Conservation (phyloP, 2,797 vertebrate species). For the Tragelaphus oryx region DNA sequence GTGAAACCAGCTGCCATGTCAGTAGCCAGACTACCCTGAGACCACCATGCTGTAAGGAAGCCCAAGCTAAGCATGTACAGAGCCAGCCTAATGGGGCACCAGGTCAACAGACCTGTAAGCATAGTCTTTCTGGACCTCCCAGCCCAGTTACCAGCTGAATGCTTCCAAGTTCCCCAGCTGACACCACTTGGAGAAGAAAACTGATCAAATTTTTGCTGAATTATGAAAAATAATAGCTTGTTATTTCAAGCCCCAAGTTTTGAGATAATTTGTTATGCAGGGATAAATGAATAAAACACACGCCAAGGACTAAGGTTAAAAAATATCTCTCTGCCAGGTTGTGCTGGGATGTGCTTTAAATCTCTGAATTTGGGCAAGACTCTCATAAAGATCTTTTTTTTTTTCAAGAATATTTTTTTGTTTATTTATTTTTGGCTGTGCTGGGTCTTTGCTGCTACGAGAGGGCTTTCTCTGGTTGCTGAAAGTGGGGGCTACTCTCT, state of each 20-base stretch:
- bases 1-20: fast-evolving
- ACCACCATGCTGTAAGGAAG: background rate
- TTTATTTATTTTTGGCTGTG: background rate
- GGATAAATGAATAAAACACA: background rate
- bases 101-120: background rate
- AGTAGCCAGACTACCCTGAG: background rate
- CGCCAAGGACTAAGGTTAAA: background rate
- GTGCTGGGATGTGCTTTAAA: background rate
- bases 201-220: background rate
- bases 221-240: background rate
- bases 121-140: background rate
- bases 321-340: background rate
- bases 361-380: background rate
- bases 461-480: background rate
- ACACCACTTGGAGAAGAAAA: background rate
- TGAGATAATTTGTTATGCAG: background rate
- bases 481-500: background rate
- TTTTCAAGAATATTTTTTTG: background rate
- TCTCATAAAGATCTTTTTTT: background rate
- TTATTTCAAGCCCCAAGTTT: conserved; percentile 25
- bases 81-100: background rate
- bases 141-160: background rate
- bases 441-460: background rate
- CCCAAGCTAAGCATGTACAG: background rate
- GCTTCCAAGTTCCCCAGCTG: background rate